These are phyloP conservation scores for Ichneumoninae sp. DNA, from an alignment of 2,888 invertebrate species.

Conservation along the genomic window DNA sequence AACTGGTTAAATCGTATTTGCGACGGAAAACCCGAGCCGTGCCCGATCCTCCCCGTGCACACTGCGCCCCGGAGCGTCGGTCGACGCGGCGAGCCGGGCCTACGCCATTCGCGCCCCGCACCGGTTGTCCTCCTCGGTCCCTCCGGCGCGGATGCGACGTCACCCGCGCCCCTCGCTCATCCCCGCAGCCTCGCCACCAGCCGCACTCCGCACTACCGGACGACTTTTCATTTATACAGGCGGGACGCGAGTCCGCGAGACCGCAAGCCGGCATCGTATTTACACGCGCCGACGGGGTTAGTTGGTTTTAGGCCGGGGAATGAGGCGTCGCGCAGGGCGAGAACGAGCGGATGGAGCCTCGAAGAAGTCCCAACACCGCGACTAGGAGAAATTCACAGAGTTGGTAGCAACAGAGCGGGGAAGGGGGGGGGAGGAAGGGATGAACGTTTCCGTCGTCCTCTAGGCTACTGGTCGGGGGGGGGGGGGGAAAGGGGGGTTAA, in stretches of 20 bases:
- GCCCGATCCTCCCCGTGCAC: slow-evolving; percentile 12
- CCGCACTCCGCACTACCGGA: slow-evolving; percentile 9
- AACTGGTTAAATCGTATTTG: slow-evolving; percentile 60
- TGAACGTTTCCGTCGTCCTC: slow-evolving; percentile 26
- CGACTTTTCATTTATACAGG: slow-evolving; percentile 66
- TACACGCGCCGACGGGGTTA: slow-evolving; percentile 68
- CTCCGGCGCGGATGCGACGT: neutral
- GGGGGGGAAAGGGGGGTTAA: no score
- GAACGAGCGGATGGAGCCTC: neutral
- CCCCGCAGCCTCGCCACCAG: slow-evolving; percentile 1
- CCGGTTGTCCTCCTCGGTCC: neutral
- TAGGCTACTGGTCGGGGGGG: slow-evolving; percentile 6
- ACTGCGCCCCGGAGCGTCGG: slow-evolving; percentile 19
- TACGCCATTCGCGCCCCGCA: neutral
- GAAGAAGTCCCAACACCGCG: slow-evolving; percentile 3
- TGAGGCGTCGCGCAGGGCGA: slow-evolving; percentile 2
- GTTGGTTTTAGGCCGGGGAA: slow-evolving; percentile 21
- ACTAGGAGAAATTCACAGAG: slow-evolving; percentile 1
- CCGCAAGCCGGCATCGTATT: slow-evolving; percentile 73
- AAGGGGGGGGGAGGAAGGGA: slow-evolving; percentile 7
- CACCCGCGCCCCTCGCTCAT: slow-evolving; percentile 5
- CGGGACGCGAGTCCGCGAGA: slow-evolving; percentile 34
- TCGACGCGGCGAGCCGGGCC: slow-evolving; percentile 39
- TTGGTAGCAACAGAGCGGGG: slow-evolving; percentile 22
- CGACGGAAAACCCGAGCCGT: slow-evolving; percentile 29